Percentiles rank a stretch among this genome's conserved stretches.
Conservation (phyloP, 2,113 vertebrate species). For the Anser cygnoides region DNA sequence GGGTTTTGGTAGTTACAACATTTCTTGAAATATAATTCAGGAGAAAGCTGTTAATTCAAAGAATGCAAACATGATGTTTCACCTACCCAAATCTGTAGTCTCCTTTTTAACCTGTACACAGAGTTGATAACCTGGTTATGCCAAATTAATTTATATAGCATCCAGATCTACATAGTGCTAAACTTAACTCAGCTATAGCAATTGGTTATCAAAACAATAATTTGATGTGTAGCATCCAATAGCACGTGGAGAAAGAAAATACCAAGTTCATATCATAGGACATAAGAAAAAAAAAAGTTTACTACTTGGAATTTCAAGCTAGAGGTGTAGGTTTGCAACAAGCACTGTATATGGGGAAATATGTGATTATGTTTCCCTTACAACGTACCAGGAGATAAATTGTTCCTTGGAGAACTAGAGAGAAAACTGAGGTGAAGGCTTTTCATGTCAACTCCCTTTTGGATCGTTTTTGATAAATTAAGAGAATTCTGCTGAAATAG, state of each 20-base stretch:
- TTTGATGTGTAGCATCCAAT: background rate
- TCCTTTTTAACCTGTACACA: background rate
- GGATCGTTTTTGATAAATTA: slow-evolving; percentile 11
- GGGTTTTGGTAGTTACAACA: background rate
- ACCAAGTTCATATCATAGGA: background rate
- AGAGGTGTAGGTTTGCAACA: background rate
- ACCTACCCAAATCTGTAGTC: background rate
- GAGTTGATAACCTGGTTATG: background rate
- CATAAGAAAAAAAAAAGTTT: background rate
- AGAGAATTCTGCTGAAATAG: background rate
- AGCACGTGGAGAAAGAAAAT: background rate
- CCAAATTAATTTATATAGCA: background rate
- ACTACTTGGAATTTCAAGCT: background rate
- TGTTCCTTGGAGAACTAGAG: background rate
- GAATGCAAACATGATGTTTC: background rate
- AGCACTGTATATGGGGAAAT: background rate
- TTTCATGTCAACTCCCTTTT: slow-evolving; percentile 28
- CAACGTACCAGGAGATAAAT: background rate
- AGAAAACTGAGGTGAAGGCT: background rate
- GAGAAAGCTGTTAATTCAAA: background rate
- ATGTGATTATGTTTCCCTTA: background rate
- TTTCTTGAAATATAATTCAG: background rate
- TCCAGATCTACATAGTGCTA: background rate
- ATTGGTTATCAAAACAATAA: background rate
- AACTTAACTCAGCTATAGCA: background rate